Conservation (phyloP, 2,888 invertebrate genomes). For the Lathronympha strigana region DNA sequence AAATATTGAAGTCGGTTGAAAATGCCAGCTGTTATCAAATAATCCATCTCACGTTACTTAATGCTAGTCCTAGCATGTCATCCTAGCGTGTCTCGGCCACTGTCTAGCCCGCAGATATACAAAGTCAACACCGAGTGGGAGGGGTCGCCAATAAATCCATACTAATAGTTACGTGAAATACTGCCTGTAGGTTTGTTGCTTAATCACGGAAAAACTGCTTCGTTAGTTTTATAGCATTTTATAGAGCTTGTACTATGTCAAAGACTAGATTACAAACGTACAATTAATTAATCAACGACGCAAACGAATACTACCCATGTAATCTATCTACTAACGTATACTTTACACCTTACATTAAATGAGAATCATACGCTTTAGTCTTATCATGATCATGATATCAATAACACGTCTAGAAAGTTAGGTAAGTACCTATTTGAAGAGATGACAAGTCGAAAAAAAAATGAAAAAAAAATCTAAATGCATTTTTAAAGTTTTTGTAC, state of each 20-base stretch:
- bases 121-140: conserved; percentile 44
- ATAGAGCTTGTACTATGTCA: background rate
- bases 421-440: too few relatives aligned
- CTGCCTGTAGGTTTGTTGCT: conserved; percentile 32
- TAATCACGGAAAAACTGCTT: conserved; percentile 34
- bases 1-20: background rate
- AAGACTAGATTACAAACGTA: background rate
- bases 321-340: too few relatives aligned
- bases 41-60: conserved; percentile 22
- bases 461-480: too few relatives aligned
- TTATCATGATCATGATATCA: too few relatives aligned
- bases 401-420: too few relatives aligned
- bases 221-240: conserved; percentile 8
- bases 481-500: too few relatives aligned
- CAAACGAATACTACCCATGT: too few relatives aligned
- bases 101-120: conserved; percentile 43
- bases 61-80: conserved; percentile 26
- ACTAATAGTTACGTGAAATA: conserved; percentile 37
- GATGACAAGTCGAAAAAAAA: too few relatives aligned
- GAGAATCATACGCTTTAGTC: too few relatives aligned
- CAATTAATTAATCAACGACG: background rate
- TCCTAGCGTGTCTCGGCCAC: conserved; percentile 38
- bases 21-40: conserved; percentile 4
- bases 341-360: too few relatives aligned
- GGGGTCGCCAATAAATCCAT: conserved; percentile 56